phyloP scores from a whole-genome alignment of 2,888 invertebrate species.

The Lepidocyrtinus sp. region DNA sequence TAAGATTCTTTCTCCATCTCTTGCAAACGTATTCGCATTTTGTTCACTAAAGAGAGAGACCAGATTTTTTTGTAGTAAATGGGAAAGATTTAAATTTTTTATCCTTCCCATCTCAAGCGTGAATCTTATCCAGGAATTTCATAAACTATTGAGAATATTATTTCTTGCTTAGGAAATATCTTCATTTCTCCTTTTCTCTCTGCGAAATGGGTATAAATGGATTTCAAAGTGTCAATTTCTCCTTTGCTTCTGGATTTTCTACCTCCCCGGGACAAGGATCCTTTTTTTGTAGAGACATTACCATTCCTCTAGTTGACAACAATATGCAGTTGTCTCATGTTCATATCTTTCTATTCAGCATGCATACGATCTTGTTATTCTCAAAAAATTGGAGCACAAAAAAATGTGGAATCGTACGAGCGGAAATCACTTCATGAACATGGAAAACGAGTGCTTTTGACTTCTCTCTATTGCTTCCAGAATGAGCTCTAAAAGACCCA shows the following conservation, averaged over 20 bases:
- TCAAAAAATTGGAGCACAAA: slow-evolving; percentile 14
- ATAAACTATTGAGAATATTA: not conserved
- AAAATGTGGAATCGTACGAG: not conserved
- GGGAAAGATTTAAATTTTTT: slow-evolving; percentile 4
- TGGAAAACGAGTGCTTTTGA: slow-evolving; percentile 9
- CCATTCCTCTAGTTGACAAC: slow-evolving; percentile 4
- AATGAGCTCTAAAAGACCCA: slow-evolving; percentile 8
- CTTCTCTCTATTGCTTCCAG: not conserved
- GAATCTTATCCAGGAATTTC: slow-evolving; percentile 10
- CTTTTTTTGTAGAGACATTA: not conserved
- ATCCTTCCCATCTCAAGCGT: slow-evolving; percentile 12
- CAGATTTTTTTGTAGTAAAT: not conserved
- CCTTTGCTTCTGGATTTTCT: not conserved
- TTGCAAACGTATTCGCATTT: not conserved
- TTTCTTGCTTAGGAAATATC: slow-evolving; percentile 3
- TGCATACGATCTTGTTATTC: slow-evolving; percentile 14
- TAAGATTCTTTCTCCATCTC: not conserved
- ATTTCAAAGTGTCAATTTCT: slow-evolving; percentile 1
- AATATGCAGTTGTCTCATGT: slow-evolving; percentile 14
- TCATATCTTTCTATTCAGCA: not conserved
- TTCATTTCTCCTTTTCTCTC: not conserved
- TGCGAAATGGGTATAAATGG: not conserved
- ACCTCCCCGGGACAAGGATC: not conserved
- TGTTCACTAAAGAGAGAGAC: slow-evolving; percentile 1
- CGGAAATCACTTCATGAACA: slow-evolving; percentile 18